Base-by-base conservation (phyloP, 2,113 vertebrate genomes). In the Poeciliopsis turrubarensis region DNA sequence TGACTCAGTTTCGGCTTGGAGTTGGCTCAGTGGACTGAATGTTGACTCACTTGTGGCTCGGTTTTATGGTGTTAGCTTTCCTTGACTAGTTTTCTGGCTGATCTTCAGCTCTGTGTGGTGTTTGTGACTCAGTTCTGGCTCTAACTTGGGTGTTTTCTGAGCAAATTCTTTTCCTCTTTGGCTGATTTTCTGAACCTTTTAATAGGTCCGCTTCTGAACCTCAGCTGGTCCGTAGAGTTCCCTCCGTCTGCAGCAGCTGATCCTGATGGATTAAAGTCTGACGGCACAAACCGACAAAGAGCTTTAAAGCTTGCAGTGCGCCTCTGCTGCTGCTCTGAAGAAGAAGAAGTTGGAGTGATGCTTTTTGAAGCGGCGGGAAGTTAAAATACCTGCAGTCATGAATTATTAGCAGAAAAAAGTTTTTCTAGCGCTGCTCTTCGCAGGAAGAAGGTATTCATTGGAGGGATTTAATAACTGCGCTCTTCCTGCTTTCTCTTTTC, bases 401-500 rank as follows among this genome's bases (percentile, higher is more conserved):
- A 79, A 73, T 82, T 75, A 80, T 77, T 78, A 9, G 5, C 4
- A 37, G 41, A 25, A 9, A 2, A 67, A 68, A 77, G 64, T 78
- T 78, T 75, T 68, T 30, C 51, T 57, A 25, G 51, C 51, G 25
- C 51, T 25, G 19, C 51, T 57, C n/a, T 25, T 57, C 5, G 13
- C 65, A 44, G 80, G 65, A 63, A 61, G 65, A 66, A 72, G 61
- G 29, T 37, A 54, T 68, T 88, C 71, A 81, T 73, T 0, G 12
- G 34, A 80, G 71, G 47, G 65, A 79, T 86, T 83, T 70, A 27
- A 81, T 75, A 78, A 72, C 89, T 93, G 91, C 51, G 51, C 70
- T 86, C 88, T 17, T 62, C 75, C 41, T 72, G 41, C 15, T 82
- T 64, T 64, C 0, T 12, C 82, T 92, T 95, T 96, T 95, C 95